Percentiles rank a stretch among this genome's conserved stretches.
phyloP scores from a whole-genome alignment of 2,888 invertebrate species.

The Microchrysa polita region DNA sequence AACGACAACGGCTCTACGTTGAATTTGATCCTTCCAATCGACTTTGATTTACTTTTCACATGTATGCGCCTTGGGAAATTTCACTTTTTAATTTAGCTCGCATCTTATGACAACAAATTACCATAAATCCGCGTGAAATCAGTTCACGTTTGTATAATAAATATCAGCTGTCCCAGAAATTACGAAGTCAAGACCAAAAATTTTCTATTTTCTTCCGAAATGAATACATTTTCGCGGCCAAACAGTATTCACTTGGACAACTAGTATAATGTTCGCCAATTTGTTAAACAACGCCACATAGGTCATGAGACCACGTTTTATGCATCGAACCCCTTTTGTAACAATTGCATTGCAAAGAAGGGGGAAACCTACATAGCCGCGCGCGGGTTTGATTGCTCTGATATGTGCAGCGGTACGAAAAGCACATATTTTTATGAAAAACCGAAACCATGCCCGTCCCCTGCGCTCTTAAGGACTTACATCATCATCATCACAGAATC shows the following conservation, averaged over 20 bases:
- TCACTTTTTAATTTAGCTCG: not conserved
- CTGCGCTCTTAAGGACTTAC: not conserved
- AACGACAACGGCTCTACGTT: too few relatives aligned
- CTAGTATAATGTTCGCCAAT: not conserved
- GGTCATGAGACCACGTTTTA: not conserved
- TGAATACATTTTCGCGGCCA: not conserved
- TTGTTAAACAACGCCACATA: too few relatives aligned
- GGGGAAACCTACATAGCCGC: too few relatives aligned
- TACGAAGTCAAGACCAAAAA: slow-evolving; percentile 27
- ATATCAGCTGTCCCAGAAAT: slow-evolving; percentile 1
- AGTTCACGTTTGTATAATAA: slow-evolving; percentile 31
- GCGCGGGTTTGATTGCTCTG: too few relatives aligned
- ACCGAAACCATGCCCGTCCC: too few relatives aligned
- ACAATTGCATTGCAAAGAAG: not conserved
- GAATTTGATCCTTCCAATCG: not conserved
- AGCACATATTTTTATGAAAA: too few relatives aligned
- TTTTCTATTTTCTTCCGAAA: slow-evolving; percentile 31
- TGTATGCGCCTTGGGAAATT: not conserved
- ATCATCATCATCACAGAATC: too few relatives aligned
- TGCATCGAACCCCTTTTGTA: not conserved
- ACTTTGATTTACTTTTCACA: not conserved
- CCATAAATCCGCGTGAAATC: slow-evolving; percentile 33
- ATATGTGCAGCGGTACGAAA: too few relatives aligned
- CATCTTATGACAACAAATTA: slow-evolving; percentile 6
- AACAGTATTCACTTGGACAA: not conserved